phyloP scores from a whole-genome alignment of 2,113 vertebrate species.

The Neogale vison region DNA sequence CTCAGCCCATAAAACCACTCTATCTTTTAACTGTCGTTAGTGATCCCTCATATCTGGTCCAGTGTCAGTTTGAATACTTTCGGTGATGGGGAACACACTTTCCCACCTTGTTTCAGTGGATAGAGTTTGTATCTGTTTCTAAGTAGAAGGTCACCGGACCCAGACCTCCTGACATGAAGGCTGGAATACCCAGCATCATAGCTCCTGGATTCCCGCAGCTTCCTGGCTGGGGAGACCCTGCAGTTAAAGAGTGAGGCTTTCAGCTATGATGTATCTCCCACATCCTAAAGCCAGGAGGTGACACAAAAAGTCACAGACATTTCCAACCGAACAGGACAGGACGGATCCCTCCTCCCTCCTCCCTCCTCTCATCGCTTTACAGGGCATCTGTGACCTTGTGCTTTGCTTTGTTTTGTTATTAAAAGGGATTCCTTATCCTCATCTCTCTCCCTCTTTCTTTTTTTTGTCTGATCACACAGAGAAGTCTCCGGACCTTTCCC shows the following conservation, averaged over 20 bases:
- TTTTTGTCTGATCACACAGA: slow-evolving; percentile 81
- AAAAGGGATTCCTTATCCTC: slow-evolving; percentile 75
- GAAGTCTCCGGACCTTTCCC: slow-evolving; percentile 82
- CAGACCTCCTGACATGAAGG: neutral
- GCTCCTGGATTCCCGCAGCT: neutral
- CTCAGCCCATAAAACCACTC: neutral
- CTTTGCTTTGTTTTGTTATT: neutral
- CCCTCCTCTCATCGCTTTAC: neutral
- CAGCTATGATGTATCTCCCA: neutral
- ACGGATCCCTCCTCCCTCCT: neutral
- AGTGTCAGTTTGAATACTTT: neutral
- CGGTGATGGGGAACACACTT: neutral
- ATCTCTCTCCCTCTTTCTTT: neutral
- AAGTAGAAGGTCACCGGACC: neutral
- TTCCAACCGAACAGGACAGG: neutral
- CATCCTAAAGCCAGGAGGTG: neutral
- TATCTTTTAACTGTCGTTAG: neutral
- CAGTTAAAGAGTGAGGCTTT: neutral
- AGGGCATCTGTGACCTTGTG: neutral
- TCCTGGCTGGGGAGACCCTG: neutral
- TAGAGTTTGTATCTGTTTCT: neutral
- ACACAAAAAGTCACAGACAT: neutral
- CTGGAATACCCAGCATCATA: neutral
- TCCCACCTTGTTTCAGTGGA: neutral
- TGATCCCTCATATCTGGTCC: neutral